These are phyloP conservation scores for Tychaedon coryphoeus DNA, from an alignment of 2,113 vertebrate species.

Conservation along the genomic window DNA sequence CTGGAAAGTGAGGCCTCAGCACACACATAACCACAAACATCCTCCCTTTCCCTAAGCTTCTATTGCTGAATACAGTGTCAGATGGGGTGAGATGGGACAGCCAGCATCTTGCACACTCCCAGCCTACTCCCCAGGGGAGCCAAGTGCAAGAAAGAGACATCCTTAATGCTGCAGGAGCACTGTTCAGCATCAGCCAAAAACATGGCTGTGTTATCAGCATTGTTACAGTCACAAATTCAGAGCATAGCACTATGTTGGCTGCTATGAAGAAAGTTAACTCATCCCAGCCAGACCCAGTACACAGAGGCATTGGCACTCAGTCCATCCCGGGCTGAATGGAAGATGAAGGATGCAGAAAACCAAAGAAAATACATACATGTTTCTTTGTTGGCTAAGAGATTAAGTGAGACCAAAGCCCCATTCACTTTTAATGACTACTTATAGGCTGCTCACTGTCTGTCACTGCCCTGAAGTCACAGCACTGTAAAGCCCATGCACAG, in stretches of 20 bases:
- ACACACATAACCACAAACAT: fast-evolving
- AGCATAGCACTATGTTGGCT: neutral
- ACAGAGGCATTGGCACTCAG: neutral
- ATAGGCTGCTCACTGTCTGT: neutral
- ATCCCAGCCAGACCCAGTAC: neutral
- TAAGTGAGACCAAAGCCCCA: neutral
- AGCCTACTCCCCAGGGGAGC: neutral
- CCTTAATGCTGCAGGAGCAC: fast-evolving
- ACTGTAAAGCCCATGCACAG: neutral
- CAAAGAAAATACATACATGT: neutral
- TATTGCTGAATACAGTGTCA: neutral
- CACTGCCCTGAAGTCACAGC: neutral
- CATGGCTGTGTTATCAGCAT: neutral
- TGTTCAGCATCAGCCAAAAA: neutral
- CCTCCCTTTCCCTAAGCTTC: neutral
- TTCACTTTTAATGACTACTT: neutral
- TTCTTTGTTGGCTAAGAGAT: neutral
- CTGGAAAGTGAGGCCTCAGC: neutral
- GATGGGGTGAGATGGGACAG: neutral
- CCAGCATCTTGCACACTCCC: neutral
- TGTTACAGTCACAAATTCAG: neutral
- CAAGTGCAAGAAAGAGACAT: neutral
- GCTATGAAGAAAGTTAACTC: neutral
- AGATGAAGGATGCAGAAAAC: neutral
- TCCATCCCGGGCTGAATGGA: neutral